Conservation (phyloP, 2,888 invertebrate species). For the Lacanobia oleracea region DNA sequence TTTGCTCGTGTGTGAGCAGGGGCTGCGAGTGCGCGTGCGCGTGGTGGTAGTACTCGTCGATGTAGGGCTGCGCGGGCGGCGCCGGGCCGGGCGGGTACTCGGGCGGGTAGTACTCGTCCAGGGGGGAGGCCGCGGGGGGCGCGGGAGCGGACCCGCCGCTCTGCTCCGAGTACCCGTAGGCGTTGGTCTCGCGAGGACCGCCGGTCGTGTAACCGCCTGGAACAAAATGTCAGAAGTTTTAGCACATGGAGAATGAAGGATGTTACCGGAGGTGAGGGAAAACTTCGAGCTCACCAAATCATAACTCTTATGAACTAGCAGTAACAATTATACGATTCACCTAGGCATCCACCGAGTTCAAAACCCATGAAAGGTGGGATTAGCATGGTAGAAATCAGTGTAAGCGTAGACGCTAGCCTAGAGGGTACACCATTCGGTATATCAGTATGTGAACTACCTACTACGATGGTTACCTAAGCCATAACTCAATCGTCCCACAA, state of each 20-base stretch:
- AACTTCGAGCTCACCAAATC: not conserved
- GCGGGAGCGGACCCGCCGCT: slow-evolving; percentile 80
- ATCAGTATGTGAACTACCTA: not conserved
- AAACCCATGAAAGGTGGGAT: not conserved
- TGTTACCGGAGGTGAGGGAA: not conserved
- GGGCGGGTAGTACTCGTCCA: slow-evolving; percentile 89
- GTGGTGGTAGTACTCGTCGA: slow-evolving; percentile 94
- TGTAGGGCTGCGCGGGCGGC: slow-evolving; percentile 91
- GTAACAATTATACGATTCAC: not conserved
- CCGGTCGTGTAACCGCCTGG: slow-evolving; percentile 90
- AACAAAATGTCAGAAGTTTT: slow-evolving; percentile 59
- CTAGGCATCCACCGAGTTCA: not conserved
- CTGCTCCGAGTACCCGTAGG: slow-evolving; percentile 87
- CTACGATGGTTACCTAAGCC: no score
- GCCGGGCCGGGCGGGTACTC: slow-evolving; percentile 88
- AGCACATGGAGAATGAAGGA: not conserved
- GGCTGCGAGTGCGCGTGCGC: slow-evolving; percentile 93
- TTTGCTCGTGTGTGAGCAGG: slow-evolving; percentile 91
- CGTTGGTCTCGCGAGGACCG: slow-evolving; percentile 88
- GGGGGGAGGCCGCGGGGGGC: slow-evolving; percentile 86
- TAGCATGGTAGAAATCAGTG: not conserved
- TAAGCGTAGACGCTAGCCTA: not conserved
- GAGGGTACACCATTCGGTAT: not conserved
- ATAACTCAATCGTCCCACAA: not conserved
- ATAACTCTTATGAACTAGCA: not conserved